A percentile compares a stretch with the other conserved stretches of the same genome.
Conservation (phyloP, 2,797 vertebrate genomes). For the Syndactyla subalaris region DNA sequence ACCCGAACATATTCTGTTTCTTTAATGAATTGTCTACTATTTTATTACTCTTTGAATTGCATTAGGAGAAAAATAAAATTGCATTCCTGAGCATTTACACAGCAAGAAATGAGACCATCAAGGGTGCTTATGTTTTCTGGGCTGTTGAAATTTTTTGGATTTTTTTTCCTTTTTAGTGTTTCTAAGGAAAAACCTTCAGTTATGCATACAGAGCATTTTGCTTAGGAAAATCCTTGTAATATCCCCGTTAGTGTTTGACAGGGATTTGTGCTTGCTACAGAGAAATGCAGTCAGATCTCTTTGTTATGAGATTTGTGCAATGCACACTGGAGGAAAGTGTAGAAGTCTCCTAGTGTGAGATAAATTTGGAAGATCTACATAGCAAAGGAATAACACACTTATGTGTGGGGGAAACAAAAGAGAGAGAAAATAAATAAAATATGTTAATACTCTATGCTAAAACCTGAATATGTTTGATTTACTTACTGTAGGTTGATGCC, state of each 20-base stretch:
- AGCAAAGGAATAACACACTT: not conserved
- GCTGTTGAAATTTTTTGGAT: not conserved
- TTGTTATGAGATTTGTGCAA: not conserved
- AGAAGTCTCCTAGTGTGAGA: not conserved
- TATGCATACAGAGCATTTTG: not conserved
- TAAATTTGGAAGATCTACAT: not conserved
- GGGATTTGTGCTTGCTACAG: not conserved
- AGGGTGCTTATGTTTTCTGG: not conserved
- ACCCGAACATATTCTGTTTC: not conserved
- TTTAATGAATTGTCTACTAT: not conserved
- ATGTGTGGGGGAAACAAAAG: not conserved
- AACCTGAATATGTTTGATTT: not conserved
- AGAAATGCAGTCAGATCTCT: not conserved
- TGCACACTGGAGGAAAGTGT: not conserved
- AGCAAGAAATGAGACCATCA: not conserved
- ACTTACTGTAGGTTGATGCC: slow-evolving; percentile 89
- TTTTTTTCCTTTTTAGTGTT: not conserved
- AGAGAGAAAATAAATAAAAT: not conserved
- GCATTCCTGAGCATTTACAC: not conserved
- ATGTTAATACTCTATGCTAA: not conserved
- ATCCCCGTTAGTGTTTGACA: not conserved
- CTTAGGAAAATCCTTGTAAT: not conserved
- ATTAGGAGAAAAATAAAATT: not conserved
- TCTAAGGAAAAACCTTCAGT: not conserved
- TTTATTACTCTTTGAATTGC: not conserved